These are phyloP conservation scores for Notechis scutatus DNA, from an alignment of 2,113 vertebrate genomes.

Conservation along the genomic window DNA sequence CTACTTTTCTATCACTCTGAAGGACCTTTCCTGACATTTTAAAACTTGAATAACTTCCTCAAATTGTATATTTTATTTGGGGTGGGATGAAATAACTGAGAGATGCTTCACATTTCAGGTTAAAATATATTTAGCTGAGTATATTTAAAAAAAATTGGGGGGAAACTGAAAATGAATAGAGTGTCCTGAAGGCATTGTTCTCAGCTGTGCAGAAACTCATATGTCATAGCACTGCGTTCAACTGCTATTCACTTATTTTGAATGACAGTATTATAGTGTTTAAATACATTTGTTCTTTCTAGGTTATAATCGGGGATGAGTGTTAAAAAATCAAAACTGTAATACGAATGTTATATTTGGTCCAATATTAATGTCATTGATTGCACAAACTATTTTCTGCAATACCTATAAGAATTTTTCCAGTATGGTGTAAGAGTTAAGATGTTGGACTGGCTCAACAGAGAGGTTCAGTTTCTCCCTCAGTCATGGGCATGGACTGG, in stretches of 20 bases:
- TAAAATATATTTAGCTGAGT: background rate
- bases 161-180: background rate
- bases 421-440: background rate
- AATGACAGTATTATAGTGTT: background rate
- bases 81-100: background rate
- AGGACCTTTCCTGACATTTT: background rate
- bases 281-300: background rate
- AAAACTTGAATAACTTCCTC: background rate
- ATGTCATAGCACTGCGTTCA: background rate
- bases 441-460: background rate
- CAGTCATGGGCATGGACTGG: background rate
- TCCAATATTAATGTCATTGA: background rate
- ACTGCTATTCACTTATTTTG: background rate
- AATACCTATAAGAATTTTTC: background rate
- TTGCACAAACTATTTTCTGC: no score
- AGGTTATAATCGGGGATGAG: background rate
- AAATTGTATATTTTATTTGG: background rate
- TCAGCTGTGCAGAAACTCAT: background rate
- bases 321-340: background rate
- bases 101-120: background rate
- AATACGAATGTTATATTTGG: background rate
- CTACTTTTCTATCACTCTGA: background rate
- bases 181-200: background rate
- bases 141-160: background rate
- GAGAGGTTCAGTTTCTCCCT: background rate